Conservation (phyloP, 2,113 vertebrate genomes). For the Percopsis transmontana region DNA sequence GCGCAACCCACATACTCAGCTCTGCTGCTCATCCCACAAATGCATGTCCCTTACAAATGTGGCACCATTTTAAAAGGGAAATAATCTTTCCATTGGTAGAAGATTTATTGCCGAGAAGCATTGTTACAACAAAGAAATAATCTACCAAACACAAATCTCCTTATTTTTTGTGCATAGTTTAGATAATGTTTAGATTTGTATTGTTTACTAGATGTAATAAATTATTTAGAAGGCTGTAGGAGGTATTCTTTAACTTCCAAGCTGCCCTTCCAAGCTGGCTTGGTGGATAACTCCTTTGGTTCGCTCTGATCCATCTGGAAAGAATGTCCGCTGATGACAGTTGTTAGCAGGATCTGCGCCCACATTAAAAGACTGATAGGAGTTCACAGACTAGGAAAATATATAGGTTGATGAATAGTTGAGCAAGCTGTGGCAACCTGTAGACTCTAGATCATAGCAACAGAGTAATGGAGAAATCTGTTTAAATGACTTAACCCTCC, state of each 20-base stretch:
- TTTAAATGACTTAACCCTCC: too few relatives aligned
- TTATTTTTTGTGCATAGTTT: too few relatives aligned
- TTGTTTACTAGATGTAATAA: too few relatives aligned
- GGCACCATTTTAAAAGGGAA: too few relatives aligned
- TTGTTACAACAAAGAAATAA: too few relatives aligned
- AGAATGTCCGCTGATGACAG: conserved; percentile 53
- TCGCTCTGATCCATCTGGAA: conserved; percentile 52
- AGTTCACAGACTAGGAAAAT: conserved; percentile 38
- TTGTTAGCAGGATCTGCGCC: conserved; percentile 36
- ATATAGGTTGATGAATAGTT: conserved; percentile 28
- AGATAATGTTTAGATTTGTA: too few relatives aligned
- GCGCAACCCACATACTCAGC: too few relatives aligned
- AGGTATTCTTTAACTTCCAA: conserved; percentile 38
- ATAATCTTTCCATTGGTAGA: too few relatives aligned
- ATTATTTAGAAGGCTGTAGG: conserved; percentile 14
- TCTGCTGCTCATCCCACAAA: too few relatives aligned
- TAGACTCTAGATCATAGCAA: background rate
- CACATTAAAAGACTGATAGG: conserved; percentile 47
- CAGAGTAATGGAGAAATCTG: background rate
- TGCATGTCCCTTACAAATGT: too few relatives aligned
- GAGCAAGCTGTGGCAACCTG: conserved; percentile 15
- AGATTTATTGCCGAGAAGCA: too few relatives aligned
- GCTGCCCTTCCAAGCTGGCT: conserved; percentile 40
- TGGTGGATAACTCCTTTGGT: conserved; percentile 42
- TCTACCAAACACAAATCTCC: too few relatives aligned